Conservation (phyloP, 2,797 vertebrate species). For the Coccyzus lansbergi region DNA sequence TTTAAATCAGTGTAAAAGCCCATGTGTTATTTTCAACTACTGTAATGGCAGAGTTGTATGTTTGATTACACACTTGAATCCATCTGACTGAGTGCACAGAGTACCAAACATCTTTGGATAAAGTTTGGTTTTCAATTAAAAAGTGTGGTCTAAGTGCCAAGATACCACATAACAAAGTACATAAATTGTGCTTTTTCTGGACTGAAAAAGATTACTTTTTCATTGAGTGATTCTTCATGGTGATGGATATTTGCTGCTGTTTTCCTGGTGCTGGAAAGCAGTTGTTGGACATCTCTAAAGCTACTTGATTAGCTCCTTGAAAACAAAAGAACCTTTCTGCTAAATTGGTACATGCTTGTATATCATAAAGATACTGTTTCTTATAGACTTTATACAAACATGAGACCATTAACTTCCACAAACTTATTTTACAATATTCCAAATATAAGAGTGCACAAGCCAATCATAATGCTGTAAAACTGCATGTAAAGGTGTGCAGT, state of each 20-base stretch:
- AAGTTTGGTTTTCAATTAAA: conserved; percentile 63
- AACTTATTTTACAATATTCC: not conserved
- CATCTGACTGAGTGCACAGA: not conserved
- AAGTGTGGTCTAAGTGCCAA: conserved; percentile 57
- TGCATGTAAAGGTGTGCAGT: not conserved
- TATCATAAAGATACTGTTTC: not conserved
- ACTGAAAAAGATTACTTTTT: conserved; percentile 19
- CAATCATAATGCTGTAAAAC: not conserved
- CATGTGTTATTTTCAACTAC: not conserved
- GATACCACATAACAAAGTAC: conserved; percentile 54
- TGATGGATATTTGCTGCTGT: conserved; percentile 50
- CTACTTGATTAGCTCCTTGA: conserved; percentile 1
- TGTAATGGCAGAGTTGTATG: not conserved
- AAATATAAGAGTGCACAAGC: not conserved
- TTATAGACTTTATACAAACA: not conserved
- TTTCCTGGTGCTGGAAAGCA: not conserved
- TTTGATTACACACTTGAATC: conserved; percentile 20
- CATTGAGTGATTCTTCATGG: conserved; percentile 39
- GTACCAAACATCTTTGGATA: conserved; percentile 2
- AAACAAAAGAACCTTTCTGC: not conserved
- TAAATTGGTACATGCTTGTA: not conserved
- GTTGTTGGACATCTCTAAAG: not conserved
- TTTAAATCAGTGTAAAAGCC: not conserved
- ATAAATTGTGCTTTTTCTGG: conserved; percentile 20
- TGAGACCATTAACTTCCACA: not conserved